Conservation (phyloP, 2,888 invertebrate species). For the Xylota sylvarum region DNA sequence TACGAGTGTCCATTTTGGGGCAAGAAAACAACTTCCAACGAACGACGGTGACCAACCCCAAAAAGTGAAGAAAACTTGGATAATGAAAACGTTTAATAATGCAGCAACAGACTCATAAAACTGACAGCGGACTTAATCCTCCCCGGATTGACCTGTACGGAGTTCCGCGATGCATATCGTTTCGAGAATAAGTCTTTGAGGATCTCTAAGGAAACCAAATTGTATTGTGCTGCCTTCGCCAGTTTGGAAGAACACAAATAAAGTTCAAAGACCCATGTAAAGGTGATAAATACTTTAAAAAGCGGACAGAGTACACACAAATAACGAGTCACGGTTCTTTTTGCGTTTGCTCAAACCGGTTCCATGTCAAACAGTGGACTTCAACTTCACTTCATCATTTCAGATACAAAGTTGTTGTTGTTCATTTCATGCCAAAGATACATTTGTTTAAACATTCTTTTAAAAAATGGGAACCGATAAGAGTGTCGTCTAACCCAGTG, state of each 20-base stretch:
- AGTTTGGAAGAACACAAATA: conserved; percentile 44
- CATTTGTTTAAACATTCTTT: conserved; percentile 11
- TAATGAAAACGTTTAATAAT: conserved; percentile 29
- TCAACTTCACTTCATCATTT: conserved; percentile 40
- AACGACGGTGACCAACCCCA: conserved; percentile 29
- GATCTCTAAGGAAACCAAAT: conserved; percentile 8
- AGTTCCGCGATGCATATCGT: conserved; percentile 4
- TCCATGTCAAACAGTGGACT: conserved; percentile 49
- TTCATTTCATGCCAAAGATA: conserved; percentile 32
- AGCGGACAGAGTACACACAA: conserved; percentile 40
- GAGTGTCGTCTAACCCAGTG: conserved; percentile 3
- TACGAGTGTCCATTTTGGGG: conserved; percentile 30
- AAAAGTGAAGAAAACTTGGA: conserved; percentile 25
- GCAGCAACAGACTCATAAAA: not conserved
- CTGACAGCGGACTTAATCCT: conserved; percentile 26
- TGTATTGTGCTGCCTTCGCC: no score
- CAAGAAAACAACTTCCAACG: conserved; percentile 24
- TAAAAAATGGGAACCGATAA: conserved; percentile 1
- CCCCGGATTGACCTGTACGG: conserved; percentile 17
- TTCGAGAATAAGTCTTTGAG: conserved; percentile 9
- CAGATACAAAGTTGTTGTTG: conserved; percentile 2
- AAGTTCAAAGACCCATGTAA: conserved; percentile 73
- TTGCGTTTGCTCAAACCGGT: conserved; percentile 63
- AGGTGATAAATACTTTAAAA: conserved; percentile 64
- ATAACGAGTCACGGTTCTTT: conserved; percentile 52